phyloP scores from a whole-genome alignment of 2,888 invertebrate species.

The Ptychoptera albimana region DNA sequence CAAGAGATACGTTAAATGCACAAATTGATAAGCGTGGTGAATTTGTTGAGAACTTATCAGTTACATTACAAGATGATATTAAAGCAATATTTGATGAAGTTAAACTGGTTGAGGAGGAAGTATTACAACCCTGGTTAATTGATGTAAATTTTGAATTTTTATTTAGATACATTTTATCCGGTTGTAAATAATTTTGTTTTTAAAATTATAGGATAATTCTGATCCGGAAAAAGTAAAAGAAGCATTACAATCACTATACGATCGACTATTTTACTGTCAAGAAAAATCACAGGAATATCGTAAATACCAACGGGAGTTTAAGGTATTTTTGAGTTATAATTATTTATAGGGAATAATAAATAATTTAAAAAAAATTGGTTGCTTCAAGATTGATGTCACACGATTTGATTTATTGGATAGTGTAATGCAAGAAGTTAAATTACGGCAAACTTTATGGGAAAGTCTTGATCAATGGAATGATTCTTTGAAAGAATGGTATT shows the following conservation, averaged over 20 bases:
- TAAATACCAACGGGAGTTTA: slow-evolving; percentile 70
- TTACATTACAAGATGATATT: slow-evolving; percentile 63
- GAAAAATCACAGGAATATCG: slow-evolving; percentile 58
- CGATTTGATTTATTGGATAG: slow-evolving; percentile 68
- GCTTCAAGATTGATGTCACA: slow-evolving; percentile 57
- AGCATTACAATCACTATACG: slow-evolving; percentile 44
- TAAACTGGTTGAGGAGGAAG: slow-evolving; percentile 53
- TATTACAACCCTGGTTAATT: slow-evolving; percentile 29
- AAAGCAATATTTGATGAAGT: slow-evolving; percentile 54
- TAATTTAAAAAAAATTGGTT: slow-evolving; percentile 3
- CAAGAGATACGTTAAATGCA: slow-evolving; percentile 54
- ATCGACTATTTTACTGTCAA: slow-evolving; percentile 45
- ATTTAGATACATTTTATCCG: neutral
- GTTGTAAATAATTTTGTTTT: slow-evolving; percentile 6
- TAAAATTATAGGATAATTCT: slow-evolving; percentile 45
- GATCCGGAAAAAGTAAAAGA: slow-evolving; percentile 47
- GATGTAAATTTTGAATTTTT: slow-evolving; percentile 15
- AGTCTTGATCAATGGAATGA: slow-evolving; percentile 60
- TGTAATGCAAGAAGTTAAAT: slow-evolving; percentile 60
- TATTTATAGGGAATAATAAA: neutral
- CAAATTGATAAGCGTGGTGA: slow-evolving; percentile 50
- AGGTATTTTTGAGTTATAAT: slow-evolving; percentile 33
- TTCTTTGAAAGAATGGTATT: slow-evolving; percentile 47
- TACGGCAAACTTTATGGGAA: slow-evolving; percentile 67
- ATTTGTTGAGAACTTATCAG: slow-evolving; percentile 53